A percentile compares a stretch with the other conserved stretches of the same genome.
These are phyloP conservation scores for Artibeus jamaicensis DNA, from an alignment of 2,797 vertebrate genomes.

Conservation along the genomic window DNA sequence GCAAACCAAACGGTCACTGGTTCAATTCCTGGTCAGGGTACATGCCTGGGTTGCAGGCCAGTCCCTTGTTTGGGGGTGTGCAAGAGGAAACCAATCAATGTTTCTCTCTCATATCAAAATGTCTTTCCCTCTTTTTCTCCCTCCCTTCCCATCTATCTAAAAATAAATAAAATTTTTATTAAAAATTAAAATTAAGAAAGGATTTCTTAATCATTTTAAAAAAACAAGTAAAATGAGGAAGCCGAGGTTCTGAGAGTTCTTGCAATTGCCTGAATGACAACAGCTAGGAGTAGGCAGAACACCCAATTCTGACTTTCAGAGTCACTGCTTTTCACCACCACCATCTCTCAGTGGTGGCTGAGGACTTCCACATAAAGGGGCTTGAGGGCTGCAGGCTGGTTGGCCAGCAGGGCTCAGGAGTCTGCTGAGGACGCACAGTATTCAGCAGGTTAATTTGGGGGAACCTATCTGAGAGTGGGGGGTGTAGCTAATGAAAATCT, in stretches of 20 bases:
- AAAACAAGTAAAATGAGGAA: neutral
- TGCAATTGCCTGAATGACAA: neutral
- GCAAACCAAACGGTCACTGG: neutral
- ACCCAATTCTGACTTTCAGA: neutral
- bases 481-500: neutral
- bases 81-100: neutral
- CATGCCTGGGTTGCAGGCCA: neutral
- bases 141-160: neutral
- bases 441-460: neutral
- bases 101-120: neutral
- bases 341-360: neutral
- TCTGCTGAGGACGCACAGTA: too few species aligned
- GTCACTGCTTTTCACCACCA: neutral
- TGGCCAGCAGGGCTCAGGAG: neutral
- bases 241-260: neutral
- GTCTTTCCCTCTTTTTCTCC: neutral
- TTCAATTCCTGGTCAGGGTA: neutral
- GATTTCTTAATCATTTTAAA: neutral
- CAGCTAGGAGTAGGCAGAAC: neutral
- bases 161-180: neutral
- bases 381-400: too few species aligned
- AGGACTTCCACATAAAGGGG: neutral
- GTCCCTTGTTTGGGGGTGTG: neutral
- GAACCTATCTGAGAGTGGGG: neutral
- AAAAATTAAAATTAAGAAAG: neutral